A percentile compares a stretch with the other conserved stretches of the same genome.
Conservation (phyloP, 2,113 vertebrate genomes). For the Beaufortia kweichowensis region DNA sequence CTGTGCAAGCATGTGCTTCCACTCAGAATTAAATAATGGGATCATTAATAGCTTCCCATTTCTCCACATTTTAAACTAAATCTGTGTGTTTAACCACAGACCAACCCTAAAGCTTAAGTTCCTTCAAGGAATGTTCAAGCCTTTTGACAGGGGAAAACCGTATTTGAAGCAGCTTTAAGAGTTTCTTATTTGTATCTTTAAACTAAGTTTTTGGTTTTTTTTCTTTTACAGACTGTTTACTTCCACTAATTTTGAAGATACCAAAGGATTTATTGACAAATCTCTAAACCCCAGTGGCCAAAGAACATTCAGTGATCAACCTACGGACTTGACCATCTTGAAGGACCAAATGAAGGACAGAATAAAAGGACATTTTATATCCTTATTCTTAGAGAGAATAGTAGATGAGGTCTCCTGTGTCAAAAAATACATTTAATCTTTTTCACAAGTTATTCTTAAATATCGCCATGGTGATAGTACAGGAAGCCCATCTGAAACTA, state of each 20-base stretch:
- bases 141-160: too few species aligned
- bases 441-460: conserved; percentile 48
- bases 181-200: neutral
- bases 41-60: conserved; percentile 71
- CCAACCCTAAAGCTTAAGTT: neutral
- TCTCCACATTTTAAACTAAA: conserved; percentile 21
- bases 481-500: conserved; percentile 58
- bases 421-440: conserved; percentile 43
- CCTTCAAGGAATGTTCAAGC: neutral
- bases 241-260: conserved; percentile 69
- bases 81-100: neutral
- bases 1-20: conserved; percentile 62
- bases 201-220: conserved; percentile 1
- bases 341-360: conserved; percentile 28
- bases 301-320: conserved; percentile 61
- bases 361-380: conserved; percentile 1
- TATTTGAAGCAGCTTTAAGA: too few species aligned
- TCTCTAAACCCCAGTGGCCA: conserved; percentile 68
- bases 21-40: conserved; percentile 62
- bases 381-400: conserved; percentile 11
- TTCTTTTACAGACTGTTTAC: conserved; percentile 73
- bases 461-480: conserved; percentile 51
- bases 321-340: conserved; percentile 55
- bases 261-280: conserved; percentile 72
- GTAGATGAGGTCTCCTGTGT: conserved; percentile 44